These are phyloP conservation scores for Lophochroa leadbeateri DNA, from an alignment of 2,113 vertebrate genomes.

Conservation along the genomic window DNA sequence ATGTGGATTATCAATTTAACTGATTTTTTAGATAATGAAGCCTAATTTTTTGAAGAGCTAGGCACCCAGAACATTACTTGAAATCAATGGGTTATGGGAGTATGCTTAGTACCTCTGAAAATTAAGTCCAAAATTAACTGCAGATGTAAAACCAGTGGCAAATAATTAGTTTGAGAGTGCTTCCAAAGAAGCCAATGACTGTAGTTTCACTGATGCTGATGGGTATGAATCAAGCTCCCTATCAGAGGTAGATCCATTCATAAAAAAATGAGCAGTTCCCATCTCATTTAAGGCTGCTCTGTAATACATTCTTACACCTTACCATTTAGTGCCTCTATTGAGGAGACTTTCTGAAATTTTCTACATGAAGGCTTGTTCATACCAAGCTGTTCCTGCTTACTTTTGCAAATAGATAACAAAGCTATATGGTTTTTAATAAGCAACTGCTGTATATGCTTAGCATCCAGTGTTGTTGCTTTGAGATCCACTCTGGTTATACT, in stretches of 20 bases:
- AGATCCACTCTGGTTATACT: not conserved
- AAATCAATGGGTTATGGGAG: not conserved
- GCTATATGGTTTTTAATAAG: not conserved
- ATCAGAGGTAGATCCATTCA: not conserved
- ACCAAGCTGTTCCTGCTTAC: not conserved
- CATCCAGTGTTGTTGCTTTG: not conserved
- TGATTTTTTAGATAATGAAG: not conserved
- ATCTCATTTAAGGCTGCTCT: not conserved
- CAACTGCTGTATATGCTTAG: not conserved
- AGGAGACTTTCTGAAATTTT: not conserved
- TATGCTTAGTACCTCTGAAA: not conserved
- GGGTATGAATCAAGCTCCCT: not conserved
- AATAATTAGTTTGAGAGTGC: not conserved
- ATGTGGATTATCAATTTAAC: constrained; percentile 7
- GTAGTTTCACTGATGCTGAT: not conserved
- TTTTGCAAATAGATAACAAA: not conserved
- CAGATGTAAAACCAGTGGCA: not conserved
- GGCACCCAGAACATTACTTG: not conserved
- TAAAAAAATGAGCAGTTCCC: not conserved
- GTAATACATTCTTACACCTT: not conserved
- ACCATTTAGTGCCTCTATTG: not conserved
- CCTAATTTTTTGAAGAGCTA: not conserved
- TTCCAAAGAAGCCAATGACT: not conserved
- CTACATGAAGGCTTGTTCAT: not conserved
- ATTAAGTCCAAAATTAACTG: constrained; percentile 30